Conservation (phyloP, 2,797 vertebrate genomes). For the Pseudomugil gertrudae region DNA sequence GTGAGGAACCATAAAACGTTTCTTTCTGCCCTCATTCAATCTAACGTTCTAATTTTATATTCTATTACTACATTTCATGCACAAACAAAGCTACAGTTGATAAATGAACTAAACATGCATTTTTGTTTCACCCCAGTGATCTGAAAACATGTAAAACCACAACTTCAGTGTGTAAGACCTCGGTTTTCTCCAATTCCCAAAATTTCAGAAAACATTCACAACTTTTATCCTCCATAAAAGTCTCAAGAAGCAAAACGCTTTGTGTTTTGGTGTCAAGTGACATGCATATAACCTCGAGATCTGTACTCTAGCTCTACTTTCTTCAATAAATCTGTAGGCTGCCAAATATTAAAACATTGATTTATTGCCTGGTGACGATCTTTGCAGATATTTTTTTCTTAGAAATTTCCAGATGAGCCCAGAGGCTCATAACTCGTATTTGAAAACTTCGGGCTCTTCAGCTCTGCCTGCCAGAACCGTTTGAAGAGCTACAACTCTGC, state of each 20-base stretch:
- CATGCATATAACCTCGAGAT: neutral
- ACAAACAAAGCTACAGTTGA: neutral
- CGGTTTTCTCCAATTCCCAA: neutral
- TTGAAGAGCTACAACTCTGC: constrained; percentile 55
- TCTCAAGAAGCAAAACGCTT: constrained; percentile 43
- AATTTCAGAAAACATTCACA: constrained; percentile 15
- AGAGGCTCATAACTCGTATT: constrained; percentile 44
- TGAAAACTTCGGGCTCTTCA: constrained; percentile 35
- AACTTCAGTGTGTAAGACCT: neutral
- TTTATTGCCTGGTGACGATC: constrained; percentile 35
- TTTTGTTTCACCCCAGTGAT: neutral
- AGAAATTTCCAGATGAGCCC: constrained; percentile 24
- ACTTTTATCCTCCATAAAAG: neutral
- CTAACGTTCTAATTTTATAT: constrained; percentile 5
- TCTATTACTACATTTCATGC: constrained; percentile 8
- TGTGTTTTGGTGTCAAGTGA: neutral
- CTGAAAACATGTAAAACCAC: constrained; percentile 14
- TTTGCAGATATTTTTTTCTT: constrained; percentile 20
- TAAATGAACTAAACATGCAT: neutral
- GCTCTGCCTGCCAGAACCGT: constrained; percentile 24
- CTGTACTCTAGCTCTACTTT: constrained; percentile 18
- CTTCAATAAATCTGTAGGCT: constrained; percentile 24
- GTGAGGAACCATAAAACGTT: constrained; percentile 4
- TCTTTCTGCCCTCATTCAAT: constrained; percentile 11
- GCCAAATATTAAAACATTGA: constrained; percentile 50